These are phyloP conservation scores for Tenthredo scrophulariae DNA, from an alignment of 2,888 invertebrate species.

Conservation along the genomic window DNA sequence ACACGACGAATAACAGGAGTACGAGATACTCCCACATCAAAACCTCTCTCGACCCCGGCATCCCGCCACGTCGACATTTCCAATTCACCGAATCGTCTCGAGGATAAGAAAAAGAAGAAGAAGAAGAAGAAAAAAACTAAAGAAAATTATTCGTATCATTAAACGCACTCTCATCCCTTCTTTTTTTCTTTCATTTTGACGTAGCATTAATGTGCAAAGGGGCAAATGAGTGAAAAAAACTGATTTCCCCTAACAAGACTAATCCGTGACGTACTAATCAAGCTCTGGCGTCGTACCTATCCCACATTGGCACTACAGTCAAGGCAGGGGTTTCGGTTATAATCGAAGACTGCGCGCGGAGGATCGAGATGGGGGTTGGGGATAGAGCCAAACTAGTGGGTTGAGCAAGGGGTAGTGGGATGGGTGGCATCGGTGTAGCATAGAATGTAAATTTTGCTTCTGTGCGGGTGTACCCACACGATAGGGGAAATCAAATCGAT, in stretches of 20 bases:
- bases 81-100: not conserved
- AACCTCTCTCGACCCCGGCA: not conserved
- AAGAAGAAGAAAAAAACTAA: not conserved
- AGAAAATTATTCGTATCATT: not conserved
- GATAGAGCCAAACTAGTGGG: conserved; percentile 61
- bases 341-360: conserved; percentile 71
- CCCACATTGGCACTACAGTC: conserved; percentile 51
- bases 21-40: not conserved
- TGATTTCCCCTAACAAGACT: conserved; percentile 2
- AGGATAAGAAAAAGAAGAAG: not conserved
- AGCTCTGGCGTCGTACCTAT: conserved; percentile 43
- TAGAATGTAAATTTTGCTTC: conserved; percentile 76
- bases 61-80: not conserved
- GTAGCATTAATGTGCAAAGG: not conserved
- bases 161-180: not conserved
- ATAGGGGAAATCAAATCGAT: conserved; percentile 78
- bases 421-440: conserved; percentile 61
- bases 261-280: conserved; percentile 42
- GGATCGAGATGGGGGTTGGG: conserved; percentile 60
- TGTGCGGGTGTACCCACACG: conserved; percentile 73
- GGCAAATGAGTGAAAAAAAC: not conserved
- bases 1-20: not conserved
- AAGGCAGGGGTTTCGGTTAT: conserved; percentile 70
- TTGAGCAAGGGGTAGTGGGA: conserved; percentile 60
- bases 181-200: not conserved